Evolutionary conservation across 2,888 invertebrate genomes (phyloP), one percentile per base, ranked within the genome.

Genomic region (Allygus modestus): DNA sequence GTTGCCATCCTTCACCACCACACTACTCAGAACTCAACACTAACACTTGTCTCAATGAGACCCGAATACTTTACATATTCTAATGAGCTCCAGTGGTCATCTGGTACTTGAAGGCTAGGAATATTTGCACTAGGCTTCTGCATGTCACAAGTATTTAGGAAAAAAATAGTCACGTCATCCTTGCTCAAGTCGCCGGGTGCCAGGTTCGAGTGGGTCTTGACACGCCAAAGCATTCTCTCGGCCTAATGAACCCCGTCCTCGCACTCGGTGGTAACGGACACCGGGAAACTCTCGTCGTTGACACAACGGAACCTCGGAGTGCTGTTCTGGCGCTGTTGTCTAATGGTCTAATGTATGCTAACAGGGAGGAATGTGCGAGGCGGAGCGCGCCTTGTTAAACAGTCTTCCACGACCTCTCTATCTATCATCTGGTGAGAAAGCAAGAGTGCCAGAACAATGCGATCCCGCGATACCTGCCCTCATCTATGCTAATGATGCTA

Each of bases 341-440:
- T n/a, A n/a, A 17, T 12, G 46, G 46, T 17, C 54, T 54, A 54
- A 54, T 54, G 54, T 65, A 28, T 28, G 65, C 65, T 65, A 65
- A 65, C 28, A 2, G 28, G 15, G 28, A 65, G 65, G 65, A 65
- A 65, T 65, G 65, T 28, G 65, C 65, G 65, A 58, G 58, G 4
- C 7, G 7, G 65, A 15, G 65, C 28, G 28, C 1, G 54, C 11
- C 28, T 31, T 28, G 28, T 28, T 65, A 28, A 28, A 28, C 1
- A 1, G 23, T 2, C 12, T 15, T 58, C 65, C 65, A 65, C 65
- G 65, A 65, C 26, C 65, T 12, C 31, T 2, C 31, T 65, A 65
- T 65, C 65, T 65, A 65, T 65, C 65, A 65, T 65, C 65, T 65
- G 65, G 65, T 65, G 65, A 65, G 65, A 65, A 65, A 65, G 65